A percentile compares a stretch with the other conserved stretches of the same genome.
Evolutionary conservation across 1,140 invertebrate genomes (phyloP).

Genomic region (Lordiphosa clarofinis): DNA sequence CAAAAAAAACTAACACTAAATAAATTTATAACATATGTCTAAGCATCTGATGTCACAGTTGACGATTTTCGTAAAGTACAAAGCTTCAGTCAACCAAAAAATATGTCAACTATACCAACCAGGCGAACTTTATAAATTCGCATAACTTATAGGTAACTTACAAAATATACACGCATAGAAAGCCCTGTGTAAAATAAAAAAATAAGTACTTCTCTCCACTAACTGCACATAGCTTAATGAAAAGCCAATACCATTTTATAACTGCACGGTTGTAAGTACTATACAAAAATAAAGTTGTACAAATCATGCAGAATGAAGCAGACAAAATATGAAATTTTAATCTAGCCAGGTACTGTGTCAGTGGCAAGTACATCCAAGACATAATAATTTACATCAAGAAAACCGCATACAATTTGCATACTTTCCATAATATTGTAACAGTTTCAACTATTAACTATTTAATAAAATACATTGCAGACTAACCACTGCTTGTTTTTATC

Average conservation of each 20-base stretch:
- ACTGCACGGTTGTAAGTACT: conserved; percentile 19
- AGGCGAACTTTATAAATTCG: conserved; percentile 41
- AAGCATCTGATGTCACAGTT: conserved; percentile 51
- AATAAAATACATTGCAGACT: conserved; percentile 60
- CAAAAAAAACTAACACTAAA: conserved; percentile 24
- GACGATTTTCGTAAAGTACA: conserved; percentile 67
- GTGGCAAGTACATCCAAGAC: conserved; percentile 29
- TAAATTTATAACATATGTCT: conserved; percentile 22
- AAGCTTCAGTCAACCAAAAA: conserved; percentile 51
- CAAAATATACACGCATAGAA: conserved; percentile 15
- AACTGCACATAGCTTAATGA: conserved; percentile 41
- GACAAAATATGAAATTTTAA: conserved; percentile 33
- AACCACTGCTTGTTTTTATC: conserved; percentile 1
- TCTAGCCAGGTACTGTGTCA: conserved; percentile 27
- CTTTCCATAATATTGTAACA: conserved; percentile 68
- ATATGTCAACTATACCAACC: conserved; percentile 45
- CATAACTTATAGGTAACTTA: conserved; percentile 48
- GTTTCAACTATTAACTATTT: conserved; percentile 63
- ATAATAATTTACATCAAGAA: conserved; percentile 23
- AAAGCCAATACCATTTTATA: conserved; percentile 30
- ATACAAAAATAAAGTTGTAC: conserved; percentile 15
- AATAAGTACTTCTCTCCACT: conserved; percentile 24
- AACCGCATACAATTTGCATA: conserved; percentile 42
- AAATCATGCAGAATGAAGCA: too few species aligned
- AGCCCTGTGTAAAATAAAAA: conserved; percentile 4